Percentiles rank a stretch among this genome's conserved stretches.
Conservation (phyloP, 2,888 invertebrate genomes). For the Drosophila gaucha region DNA sequence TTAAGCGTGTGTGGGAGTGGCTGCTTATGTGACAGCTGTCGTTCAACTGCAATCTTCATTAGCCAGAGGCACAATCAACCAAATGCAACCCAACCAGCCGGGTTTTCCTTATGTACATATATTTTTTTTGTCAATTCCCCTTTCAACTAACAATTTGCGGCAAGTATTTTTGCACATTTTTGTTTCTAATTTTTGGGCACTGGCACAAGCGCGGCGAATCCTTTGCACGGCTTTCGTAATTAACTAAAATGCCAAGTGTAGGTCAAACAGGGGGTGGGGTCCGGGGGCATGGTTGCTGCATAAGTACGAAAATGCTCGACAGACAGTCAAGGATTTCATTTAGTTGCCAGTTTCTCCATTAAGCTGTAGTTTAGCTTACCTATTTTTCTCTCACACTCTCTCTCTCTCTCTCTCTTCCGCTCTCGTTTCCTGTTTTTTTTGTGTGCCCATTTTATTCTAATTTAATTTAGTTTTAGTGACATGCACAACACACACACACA, state of each 20-base stretch:
- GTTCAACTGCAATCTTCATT: conserved; percentile 67
- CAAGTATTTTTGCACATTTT: conserved; percentile 25
- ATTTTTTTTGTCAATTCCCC: conserved; percentile 11
- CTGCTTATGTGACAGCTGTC: conserved; percentile 32
- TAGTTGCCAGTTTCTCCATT: conserved; percentile 45
- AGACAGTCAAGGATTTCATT: conserved; percentile 62
- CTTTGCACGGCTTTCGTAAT: conserved; percentile 59
- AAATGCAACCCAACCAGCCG: conserved; percentile 52
- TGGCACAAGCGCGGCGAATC: conserved; percentile 10
- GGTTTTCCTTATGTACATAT: neutral
- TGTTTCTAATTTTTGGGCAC: conserved; percentile 29
- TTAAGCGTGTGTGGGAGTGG: conserved; percentile 16
- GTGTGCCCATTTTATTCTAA: conserved; percentile 54
- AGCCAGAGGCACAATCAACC: conserved; percentile 64
- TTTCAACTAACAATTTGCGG: conserved; percentile 41
- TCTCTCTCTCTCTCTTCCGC: neutral
- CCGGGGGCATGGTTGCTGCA: conserved; percentile 10
- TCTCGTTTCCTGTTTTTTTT: conserved; percentile 15
- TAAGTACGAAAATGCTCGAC: conserved; percentile 43
- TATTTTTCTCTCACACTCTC: conserved; percentile 29
- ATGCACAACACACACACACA: conserved; percentile 24
- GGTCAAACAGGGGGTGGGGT: conserved; percentile 30
- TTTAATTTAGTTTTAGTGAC: conserved; percentile 55
- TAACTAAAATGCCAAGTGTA: conserved; percentile 68
- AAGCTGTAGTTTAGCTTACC: conserved; percentile 53